Base-by-base conservation (phyloP, 2,797 vertebrate species). In the Cynodonichthys magdalenae region DNA sequence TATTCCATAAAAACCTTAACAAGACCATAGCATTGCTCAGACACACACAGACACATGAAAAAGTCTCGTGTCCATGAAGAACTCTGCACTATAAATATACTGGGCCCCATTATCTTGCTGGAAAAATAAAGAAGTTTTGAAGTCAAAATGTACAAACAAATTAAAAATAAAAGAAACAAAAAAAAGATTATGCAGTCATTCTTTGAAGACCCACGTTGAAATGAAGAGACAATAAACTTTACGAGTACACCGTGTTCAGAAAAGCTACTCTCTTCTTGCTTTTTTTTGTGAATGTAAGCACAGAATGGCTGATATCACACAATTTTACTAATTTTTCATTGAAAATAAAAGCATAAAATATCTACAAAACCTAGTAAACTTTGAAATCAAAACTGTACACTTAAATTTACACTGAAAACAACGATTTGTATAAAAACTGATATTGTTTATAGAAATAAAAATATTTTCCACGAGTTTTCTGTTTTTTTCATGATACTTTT, bases 331-430 rank as follows among this genome's bases (percentile, higher is more conserved):
- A 28, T 20, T 29, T 82, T 85, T 74, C 66, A 80, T 89, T 79
- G 87, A 91, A 95, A 96, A 94, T 90, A 84, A 95, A 96, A 95
- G 91, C 90, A 94, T 93, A 93, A 93, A 94, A 89, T 95, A 96
- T 94, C 94, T 95, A 95, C 95, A 96, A 96, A 95, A 95, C 92
- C 94, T 96, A 96, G 88, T 94, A 90, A 95, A 95, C 92, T 93
- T 95, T 91, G 82, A 96, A 98, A 98, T 97, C 95, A 98, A 95
- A 97, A 95, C 95, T 99, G 96, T 99, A 99, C 97, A 99, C 87
- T 87, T 89, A 95, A 87, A 98, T 98, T 99, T 99, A 98, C 98
- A 99, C 88, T 85, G 94, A 93, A 94, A 93, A 89, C 76, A 85
- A 92, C 71, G 90, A 92, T 73, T 88, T 84, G 86, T 91, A 93